Conservation (phyloP, 1,140 invertebrate genomes). For the Tribolium castaneum region DNA sequence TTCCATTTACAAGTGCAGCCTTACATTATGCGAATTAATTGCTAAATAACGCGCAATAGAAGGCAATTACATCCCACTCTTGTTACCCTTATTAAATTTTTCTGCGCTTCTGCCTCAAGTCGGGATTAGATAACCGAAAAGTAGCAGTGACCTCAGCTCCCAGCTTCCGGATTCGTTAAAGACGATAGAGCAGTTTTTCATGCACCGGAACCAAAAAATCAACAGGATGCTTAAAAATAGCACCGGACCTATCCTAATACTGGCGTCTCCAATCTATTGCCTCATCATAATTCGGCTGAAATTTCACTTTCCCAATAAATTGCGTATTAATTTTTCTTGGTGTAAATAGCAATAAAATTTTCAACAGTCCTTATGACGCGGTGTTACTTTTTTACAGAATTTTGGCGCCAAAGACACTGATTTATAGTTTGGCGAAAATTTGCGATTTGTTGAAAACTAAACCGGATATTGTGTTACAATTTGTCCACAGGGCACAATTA, state of each 20-base stretch:
- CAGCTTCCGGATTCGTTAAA: background rate
- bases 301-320: background rate
- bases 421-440: background rate
- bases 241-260: background rate
- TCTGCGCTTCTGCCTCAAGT: background rate
- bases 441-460: background rate
- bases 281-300: background rate
- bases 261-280: background rate
- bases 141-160: background rate
- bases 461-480: constrained; percentile 4
- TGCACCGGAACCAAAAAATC: constrained; percentile 13
- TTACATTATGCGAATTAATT: background rate
- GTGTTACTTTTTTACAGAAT: background rate
- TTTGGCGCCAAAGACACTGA: constrained; percentile 2
- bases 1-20: background rate
- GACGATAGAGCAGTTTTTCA: background rate
- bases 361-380: constrained; percentile 6
- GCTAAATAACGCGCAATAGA: background rate
- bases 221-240: constrained; percentile 10
- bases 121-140: background rate
- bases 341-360: constrained; percentile 23
- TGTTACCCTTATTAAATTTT: constrained; percentile 16
- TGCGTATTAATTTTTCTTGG: constrained; percentile 1
- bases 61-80: background rate
- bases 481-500: background rate